Conservation (phyloP, 2,888 invertebrate genomes). For the Germaria angustata region DNA sequence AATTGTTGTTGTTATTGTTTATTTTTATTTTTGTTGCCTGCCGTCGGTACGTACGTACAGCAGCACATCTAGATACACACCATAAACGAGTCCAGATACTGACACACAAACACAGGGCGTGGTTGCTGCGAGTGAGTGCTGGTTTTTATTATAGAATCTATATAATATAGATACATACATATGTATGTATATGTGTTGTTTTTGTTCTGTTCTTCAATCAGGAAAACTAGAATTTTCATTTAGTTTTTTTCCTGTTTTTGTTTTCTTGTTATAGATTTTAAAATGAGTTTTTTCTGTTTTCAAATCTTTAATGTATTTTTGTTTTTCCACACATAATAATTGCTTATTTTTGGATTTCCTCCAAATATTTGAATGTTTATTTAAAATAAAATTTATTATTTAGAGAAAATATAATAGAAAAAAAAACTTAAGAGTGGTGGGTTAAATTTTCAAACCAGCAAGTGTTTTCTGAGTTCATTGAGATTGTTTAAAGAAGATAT, state of each 20-base stretch:
- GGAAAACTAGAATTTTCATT: slow-evolving; percentile 21
- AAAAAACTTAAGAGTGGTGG: background rate
- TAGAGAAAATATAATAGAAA: background rate
- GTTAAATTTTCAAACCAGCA: background rate
- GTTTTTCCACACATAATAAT: slow-evolving; percentile 7
- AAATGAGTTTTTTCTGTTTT: background rate
- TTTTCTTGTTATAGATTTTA: slow-evolving; percentile 9
- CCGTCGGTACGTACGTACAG: slow-evolving; percentile 60
- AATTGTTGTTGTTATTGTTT: background rate
- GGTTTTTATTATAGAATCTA: slow-evolving; percentile 23
- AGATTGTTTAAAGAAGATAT: background rate
- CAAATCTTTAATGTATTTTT: background rate
- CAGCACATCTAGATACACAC: slow-evolving; percentile 17
- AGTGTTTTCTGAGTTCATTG: background rate
- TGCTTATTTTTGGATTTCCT: slow-evolving; percentile 23
- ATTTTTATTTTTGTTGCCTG: background rate
- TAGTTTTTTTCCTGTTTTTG: slow-evolving; percentile 1
- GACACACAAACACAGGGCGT: slow-evolving; percentile 45
- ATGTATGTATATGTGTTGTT: background rate
- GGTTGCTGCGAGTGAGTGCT: slow-evolving; percentile 32
- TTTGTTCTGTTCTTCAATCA: background rate
- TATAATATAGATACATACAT: too few relatives aligned
- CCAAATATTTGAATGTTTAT: background rate
- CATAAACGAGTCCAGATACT: background rate
- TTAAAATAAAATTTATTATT: background rate